Conservation (phyloP, 1,140 invertebrate species). For the Cecropterus lyciades region DNA sequence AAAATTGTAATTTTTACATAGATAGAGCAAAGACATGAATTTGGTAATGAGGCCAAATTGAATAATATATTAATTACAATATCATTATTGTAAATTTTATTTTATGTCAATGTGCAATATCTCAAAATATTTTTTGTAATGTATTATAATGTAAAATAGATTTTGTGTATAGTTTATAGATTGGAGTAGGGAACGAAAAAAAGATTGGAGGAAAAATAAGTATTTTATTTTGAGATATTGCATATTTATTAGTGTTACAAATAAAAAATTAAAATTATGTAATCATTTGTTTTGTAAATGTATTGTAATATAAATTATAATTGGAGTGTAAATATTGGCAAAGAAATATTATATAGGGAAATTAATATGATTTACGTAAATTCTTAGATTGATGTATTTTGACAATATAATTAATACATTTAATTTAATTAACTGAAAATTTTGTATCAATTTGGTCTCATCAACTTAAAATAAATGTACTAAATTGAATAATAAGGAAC, state of each 20-base stretch:
- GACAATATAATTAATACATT: not conserved
- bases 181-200: conserved; percentile 30
- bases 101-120: conserved; percentile 20
- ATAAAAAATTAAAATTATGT: conserved; percentile 12
- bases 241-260: conserved; percentile 14
- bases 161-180: conserved; percentile 42
- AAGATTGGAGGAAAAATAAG: conserved; percentile 32
- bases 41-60: conserved; percentile 23
- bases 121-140: conserved; percentile 28
- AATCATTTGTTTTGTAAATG: conserved; percentile 29
- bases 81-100: not conserved
- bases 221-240: conserved; percentile 36
- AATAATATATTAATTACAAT: conserved; percentile 1
- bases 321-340: conserved; percentile 33
- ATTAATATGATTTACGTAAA: no score
- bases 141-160: conserved; percentile 37
- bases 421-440: not conserved
- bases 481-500: conserved; percentile 13
- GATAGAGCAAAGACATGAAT: conserved; percentile 39
- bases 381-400: not conserved
- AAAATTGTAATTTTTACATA: conserved; percentile 35
- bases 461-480: conserved; percentile 12
- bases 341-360: conserved; percentile 13
- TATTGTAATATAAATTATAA: conserved; percentile 17
- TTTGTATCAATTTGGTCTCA: conserved; percentile 27